Base-by-base conservation (phyloP, 2,113 vertebrate species). In the Asarcornis scutulata region DNA sequence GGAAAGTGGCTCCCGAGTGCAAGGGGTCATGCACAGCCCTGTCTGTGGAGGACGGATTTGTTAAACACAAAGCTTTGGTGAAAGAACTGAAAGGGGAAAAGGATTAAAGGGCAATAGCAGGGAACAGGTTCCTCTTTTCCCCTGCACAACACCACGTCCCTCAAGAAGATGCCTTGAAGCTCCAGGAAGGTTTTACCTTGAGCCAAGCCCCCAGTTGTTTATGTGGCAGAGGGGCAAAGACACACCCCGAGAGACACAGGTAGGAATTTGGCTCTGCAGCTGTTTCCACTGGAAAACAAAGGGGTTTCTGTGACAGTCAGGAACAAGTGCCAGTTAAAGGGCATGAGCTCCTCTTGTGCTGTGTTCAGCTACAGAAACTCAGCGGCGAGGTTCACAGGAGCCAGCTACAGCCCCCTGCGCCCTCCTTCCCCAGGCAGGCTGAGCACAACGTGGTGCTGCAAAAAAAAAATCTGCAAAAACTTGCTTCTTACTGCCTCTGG, bases 21-120 rank as follows among this genome's bases (percentile, higher is more conserved):
- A 72, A 20, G 0, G 0, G 4, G 7, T 52, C 36, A 8, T 16
- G 3, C 11, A 1, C 13, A 11, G 3, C 4, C 3, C 0, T 2
- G 17, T 15, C n/a, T 67, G 27, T 8, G 40, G 29, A 29, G 62
- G 36, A 14, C 8, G 26, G 20, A 22, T 26, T 29, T 2, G 2
- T 11, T 25, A 29, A 13, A 21, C 1, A 7, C 15, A 18, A n/a
- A 26, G 4, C 4, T 76, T 13, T 2, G 17, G 26, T 29, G 55
- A 29, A 77, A 88, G 17, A 72, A 38, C 4, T 3, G 38, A 60
- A 91, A 83, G 9, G 5, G 40, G 16, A 9, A 9, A 6, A 17
- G 1, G 5, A 31, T 64, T 40, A 40, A n/a, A 52, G 40, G 32
- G 46, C 55, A 2, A 3, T 9, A 36, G 7, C n/a, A 32, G 27